Conservation (phyloP, 1,140 invertebrate species). For the Wiebesia pumilae region DNA sequence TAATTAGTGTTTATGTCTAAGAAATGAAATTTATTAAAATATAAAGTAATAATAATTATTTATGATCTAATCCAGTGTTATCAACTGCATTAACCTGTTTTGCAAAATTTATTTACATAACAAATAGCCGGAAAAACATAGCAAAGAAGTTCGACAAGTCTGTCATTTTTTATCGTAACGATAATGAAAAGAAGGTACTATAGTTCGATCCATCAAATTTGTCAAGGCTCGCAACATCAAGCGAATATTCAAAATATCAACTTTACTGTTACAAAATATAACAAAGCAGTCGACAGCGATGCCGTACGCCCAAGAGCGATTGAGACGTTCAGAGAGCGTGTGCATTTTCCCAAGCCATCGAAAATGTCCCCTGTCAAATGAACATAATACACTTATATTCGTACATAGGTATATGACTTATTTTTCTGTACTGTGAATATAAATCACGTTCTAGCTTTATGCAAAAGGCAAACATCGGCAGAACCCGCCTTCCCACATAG, state of each 20-base stretch:
- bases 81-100: too few relatives aligned
- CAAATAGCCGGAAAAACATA: too few relatives aligned
- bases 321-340: constrained; percentile 4
- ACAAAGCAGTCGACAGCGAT: background rate
- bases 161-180: background rate
- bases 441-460: constrained; percentile 56
- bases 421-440: constrained; percentile 26
- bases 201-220: constrained; percentile 13
- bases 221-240: background rate
- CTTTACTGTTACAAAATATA: background rate
- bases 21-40: too few relatives aligned
- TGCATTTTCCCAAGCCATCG: constrained; percentile 15
- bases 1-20: too few relatives aligned
- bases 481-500: constrained; percentile 54
- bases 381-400: background rate
- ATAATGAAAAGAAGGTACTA: background rate
- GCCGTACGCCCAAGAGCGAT: background rate
- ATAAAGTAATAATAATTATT: too few relatives aligned
- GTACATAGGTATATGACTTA: background rate
- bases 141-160: background rate
- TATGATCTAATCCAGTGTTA: too few relatives aligned
- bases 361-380: background rate
- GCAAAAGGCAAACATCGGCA: constrained; percentile 55
- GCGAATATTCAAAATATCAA: constrained; percentile 40
- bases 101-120: too few relatives aligned